These are phyloP conservation scores for Lasioglossum morio DNA, from an alignment of 2,888 invertebrate species.

Conservation along the genomic window DNA sequence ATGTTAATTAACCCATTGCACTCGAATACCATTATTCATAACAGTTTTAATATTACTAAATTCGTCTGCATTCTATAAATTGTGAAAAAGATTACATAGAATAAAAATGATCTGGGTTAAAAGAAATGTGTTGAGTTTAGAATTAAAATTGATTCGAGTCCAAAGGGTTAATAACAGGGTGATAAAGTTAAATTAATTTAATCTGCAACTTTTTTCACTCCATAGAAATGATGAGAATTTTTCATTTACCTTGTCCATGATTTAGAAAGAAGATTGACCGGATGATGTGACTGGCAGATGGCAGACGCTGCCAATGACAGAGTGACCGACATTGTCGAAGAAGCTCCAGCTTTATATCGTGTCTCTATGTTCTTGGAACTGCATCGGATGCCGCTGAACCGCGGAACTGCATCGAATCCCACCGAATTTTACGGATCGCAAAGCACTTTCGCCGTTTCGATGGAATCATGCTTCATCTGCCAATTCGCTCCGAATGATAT, in stretches of 20 bases:
- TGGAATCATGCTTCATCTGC: conserved; percentile 64
- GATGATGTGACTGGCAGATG: not conserved
- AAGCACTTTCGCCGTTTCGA: conserved; percentile 70
- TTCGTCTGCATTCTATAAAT: no score
- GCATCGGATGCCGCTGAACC: conserved; percentile 40
- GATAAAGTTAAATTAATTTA: not conserved
- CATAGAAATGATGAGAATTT: not conserved
- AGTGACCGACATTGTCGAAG: conserved; percentile 41
- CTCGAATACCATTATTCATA: no score
- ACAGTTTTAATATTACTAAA: no score
- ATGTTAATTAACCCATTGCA: no score
- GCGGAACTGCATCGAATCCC: conserved; percentile 51
- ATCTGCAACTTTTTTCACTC: not conserved
- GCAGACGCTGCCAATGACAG: conserved; percentile 9
- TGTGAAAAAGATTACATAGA: no score
- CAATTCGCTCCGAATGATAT: conserved; percentile 35
- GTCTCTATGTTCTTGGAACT: conserved; percentile 44
- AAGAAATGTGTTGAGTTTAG: no score
- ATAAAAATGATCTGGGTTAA: no score
- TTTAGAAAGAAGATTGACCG: not conserved
- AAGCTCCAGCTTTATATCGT: conserved; percentile 71
- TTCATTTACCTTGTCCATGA: conserved; percentile 25
- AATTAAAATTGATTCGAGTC: no score
- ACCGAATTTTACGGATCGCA: conserved; percentile 63
- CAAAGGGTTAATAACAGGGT: no score